Base-by-base conservation (phyloP, 2,113 vertebrate genomes). In the Psittacara wagleri region DNA sequence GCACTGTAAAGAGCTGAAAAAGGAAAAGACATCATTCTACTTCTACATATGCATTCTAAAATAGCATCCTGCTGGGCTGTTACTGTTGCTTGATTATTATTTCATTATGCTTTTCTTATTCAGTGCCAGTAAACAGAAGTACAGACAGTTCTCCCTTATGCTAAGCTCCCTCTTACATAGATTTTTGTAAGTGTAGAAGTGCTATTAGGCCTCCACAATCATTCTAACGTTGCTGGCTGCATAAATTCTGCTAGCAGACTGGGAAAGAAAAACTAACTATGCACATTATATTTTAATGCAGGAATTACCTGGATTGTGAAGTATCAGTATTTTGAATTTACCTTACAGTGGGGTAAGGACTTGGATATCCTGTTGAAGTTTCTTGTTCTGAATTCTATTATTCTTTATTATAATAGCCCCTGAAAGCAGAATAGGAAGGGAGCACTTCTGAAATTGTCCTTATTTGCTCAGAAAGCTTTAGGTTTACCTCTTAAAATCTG, bases 91-190 rank as follows among this genome's bases (percentile, higher is more conserved):
- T 78, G 52, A 59, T 91, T 85, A 63, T 57, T 88, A 23, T 86
- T 94, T 78, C n/a, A 84, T 89, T 85, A 78, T 52, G 29, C 37
- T 83, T 95, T 94, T 93, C 54, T 72, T 76, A 85, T 82, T 95
- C 52, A 64, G 17, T 68, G 39, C 13, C 41, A 76, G 51, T 82
- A 89, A 90, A 79, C n/a, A 85, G 31, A 77, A 44, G 24, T 29
- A 77, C 57, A 89, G 79, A 31, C 13, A 31, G 10, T 48, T 74
- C 23, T 92, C 28, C 31, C 77, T 69, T 66, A 66, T 66, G 27
- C n/a, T 77, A 83, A 90, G 8, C 16, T 64, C 11, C 11, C 76
- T 89, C 84, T 57, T 41, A 70, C 14, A 74, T 63, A 44, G 29
- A 37, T 69, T 83, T 82, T 85, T 9, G 0, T 25, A 48, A 90